phyloP scores from a whole-genome alignment of 2,888 invertebrate genomes.

The Cylindroiulus punctatus region DNA sequence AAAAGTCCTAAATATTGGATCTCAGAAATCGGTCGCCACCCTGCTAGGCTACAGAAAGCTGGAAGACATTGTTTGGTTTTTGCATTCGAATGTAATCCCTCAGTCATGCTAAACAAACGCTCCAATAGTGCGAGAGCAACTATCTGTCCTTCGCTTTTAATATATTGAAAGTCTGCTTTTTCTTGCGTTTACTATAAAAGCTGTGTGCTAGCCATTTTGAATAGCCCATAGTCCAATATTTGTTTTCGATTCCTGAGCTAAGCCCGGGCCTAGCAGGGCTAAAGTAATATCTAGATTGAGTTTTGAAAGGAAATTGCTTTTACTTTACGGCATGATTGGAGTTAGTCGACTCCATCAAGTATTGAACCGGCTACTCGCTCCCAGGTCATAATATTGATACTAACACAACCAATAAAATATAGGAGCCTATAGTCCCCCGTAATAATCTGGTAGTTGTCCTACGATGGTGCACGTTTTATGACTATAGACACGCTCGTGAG shows the following conservation, averaged over 20 bases:
- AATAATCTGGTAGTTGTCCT: conserved; percentile 16
- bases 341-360: conserved; percentile 42
- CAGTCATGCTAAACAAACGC: background rate
- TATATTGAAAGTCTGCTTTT: background rate
- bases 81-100: background rate
- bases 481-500: background rate
- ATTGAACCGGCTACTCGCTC: conserved; percentile 12
- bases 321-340: conserved; percentile 45
- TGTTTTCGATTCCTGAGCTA: conserved; percentile 31
- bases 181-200: background rate
- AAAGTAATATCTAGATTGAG: conserved; percentile 47
- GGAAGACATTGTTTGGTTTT: background rate
- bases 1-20: too few relatives aligned
- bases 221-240: conserved; percentile 21
- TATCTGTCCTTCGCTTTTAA: background rate
- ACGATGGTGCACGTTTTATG: background rate
- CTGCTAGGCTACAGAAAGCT: background rate
- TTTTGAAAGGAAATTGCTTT: conserved; percentile 47
- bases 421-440: background rate
- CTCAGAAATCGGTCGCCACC: too few relatives aligned
- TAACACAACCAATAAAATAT: conserved; percentile 39
- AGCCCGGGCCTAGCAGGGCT: background rate
- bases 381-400: conserved; percentile 20
- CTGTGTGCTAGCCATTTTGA: conserved; percentile 24
- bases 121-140: background rate